Base-by-base conservation (phyloP, 2,888 invertebrate species). In the Megastigmus dorsalis region DNA sequence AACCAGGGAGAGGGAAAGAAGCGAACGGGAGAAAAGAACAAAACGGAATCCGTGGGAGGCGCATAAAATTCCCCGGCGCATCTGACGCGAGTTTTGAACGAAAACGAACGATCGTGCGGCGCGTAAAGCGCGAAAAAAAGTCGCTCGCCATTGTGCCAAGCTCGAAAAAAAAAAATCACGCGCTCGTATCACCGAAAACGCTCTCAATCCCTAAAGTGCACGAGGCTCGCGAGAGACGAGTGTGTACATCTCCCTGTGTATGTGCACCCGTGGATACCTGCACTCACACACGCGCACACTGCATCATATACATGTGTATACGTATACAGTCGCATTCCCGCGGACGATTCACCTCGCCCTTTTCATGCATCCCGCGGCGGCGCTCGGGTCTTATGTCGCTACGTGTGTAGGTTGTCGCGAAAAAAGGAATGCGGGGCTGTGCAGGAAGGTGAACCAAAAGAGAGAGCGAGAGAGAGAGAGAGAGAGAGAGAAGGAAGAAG, bases 131-230 rank as follows among this genome's bases (percentile, higher is more conserved):
- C 50, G 50, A 26, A 4, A 6, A 10, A 50, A 23, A 50, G 3
- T 26, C 3, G 26, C 13, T 5, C 41, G 41, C 41, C 30, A 6
- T 20, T 48, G 48, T n/a, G 23, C 28, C n/a, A n/a, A n/a, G n/a
- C 50, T 13, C 1, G 23, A 13, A 26, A 52, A n/a, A n/a, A 50
- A 26, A 52, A 28, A n/a, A 13, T 28, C 26, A 7, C 26, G n/a
- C 6, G 3, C 43, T 5, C 9, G 5, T 30, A 52, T 10, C 18
- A 13, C 28, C 41, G n/a, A 48, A 68, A 57, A 60, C n/a, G 50
- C 52, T 52, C 60, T 69, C 48, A 59, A 69, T 60, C n/a, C 50
- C 57, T 36, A 18, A 26, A 6, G n/a, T 7, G 33, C 28, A 38
- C 23, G 38, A 15, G 5, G 15, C 15, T 3, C 28, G 23, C 36